Conservation (phyloP, 2,888 invertebrate genomes). For the Nematopogon swammerdamellus region DNA sequence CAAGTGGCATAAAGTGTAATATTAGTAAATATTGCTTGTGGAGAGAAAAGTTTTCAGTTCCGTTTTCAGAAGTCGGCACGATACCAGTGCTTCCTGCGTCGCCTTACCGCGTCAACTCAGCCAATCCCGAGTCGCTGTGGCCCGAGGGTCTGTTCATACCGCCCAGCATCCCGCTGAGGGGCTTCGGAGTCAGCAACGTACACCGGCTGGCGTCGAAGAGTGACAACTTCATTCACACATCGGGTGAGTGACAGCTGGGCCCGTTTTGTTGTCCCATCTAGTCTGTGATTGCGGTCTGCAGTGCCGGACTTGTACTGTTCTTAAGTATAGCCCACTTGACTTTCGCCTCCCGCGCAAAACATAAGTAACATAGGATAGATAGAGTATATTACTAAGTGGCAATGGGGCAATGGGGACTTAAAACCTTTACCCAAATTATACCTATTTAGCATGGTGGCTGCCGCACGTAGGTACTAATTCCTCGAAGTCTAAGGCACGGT, state of each 20-base stretch:
- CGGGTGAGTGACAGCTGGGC: conserved; percentile 25
- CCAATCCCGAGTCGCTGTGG: conserved; percentile 55
- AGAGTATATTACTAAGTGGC: no score
- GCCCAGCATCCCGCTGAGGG: conserved; percentile 27
- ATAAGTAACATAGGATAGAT: no score
- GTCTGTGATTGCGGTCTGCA: not conserved
- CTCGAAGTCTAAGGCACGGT: no score
- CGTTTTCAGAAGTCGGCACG: conserved; percentile 19
- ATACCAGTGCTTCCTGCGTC: conserved; percentile 42
- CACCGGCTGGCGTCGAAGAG: conserved; percentile 33
- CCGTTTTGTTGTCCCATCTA: conserved; percentile 4
- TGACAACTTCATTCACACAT: conserved; percentile 31
- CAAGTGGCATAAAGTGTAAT: no score
- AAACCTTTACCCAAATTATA: no score
- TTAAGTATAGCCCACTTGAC: no score
- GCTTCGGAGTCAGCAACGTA: conserved; percentile 21
- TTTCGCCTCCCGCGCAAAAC: no score
- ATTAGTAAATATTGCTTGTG: no score
- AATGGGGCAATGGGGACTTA: no score
- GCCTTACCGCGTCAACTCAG: conserved; percentile 47
- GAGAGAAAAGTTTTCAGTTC: not conserved
- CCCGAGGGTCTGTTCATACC: conserved; percentile 53
- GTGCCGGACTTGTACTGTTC: no score
- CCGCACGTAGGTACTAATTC: no score
- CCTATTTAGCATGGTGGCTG: no score